Conservation (phyloP, 2,113 vertebrate species). For the Athene cunicularia region DNA sequence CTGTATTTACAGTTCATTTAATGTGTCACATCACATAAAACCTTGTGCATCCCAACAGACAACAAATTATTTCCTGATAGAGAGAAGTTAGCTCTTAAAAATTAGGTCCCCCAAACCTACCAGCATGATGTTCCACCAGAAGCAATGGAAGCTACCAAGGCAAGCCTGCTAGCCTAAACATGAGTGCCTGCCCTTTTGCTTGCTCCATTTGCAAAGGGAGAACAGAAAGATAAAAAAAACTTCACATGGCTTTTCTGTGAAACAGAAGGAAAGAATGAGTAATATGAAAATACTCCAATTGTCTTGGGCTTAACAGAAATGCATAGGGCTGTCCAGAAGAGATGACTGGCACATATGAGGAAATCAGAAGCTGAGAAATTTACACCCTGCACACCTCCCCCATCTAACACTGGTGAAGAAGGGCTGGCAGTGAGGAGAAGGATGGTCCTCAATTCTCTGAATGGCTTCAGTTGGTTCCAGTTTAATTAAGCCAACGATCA, state of each 20-base stretch:
- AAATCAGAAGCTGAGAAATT: background rate
- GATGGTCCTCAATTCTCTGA: background rate
- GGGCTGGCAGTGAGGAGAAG: background rate
- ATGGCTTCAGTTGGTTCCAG: background rate
- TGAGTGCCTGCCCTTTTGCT: background rate
- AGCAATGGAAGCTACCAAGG: background rate
- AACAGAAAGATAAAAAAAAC: background rate
- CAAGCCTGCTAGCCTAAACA: background rate
- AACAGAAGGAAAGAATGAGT: background rate
- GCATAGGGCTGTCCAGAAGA: background rate
- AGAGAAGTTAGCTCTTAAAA: constrained; percentile 15
- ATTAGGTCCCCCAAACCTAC: background rate
- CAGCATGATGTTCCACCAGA: background rate
- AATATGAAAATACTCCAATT: background rate
- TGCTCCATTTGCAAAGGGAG: background rate
- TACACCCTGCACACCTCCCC: background rate
- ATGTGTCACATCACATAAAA: constrained; percentile 35
- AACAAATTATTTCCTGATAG: constrained; percentile 20
- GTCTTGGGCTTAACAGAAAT: background rate
- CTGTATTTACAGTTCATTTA: constrained; percentile 46
- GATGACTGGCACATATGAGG: background rate
- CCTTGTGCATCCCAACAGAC: background rate
- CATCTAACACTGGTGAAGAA: background rate
- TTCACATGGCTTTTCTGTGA: background rate
- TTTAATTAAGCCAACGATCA: background rate